These are phyloP conservation scores for Cecidostiba fungosa DNA, from an alignment of 2,888 invertebrate species.

Conservation along the genomic window DNA sequence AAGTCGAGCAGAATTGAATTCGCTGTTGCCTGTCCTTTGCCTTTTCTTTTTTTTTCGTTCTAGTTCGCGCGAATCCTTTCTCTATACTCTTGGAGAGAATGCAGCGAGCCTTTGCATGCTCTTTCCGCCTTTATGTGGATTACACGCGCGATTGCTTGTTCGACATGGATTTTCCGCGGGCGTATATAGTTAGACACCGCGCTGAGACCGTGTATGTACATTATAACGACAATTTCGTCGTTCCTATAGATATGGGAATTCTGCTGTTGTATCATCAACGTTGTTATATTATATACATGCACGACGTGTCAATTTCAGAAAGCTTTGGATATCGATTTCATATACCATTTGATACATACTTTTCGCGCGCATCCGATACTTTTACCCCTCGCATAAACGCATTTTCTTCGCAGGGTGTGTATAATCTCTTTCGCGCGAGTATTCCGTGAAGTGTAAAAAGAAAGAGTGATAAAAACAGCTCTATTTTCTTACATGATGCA, in stretches of 20 bases:
- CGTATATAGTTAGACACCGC: not conserved
- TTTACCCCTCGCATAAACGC: no score
- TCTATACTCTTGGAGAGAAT: not conserved
- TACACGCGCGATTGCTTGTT: not conserved
- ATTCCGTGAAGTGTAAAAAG: no score
- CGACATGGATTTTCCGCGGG: constrained; percentile 1
- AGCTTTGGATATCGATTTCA: no score
- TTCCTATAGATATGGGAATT: no score
- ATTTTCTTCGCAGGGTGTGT: no score
- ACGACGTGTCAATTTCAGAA: no score
- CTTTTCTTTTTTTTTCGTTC: not conserved
- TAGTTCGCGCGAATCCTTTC: not conserved
- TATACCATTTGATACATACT: no score
- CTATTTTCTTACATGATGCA: not conserved
- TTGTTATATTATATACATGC: no score
- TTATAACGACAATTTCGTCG: no score
- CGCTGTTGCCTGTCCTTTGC: not conserved
- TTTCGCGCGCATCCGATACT: no score
- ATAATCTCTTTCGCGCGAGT: no score
- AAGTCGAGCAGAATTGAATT: constrained; percentile 28
- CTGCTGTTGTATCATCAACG: no score
- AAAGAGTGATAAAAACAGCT: not conserved
- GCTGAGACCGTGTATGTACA: not conserved
- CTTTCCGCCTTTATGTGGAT: not conserved
- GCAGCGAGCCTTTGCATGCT: not conserved